A percentile compares a stretch with the other conserved stretches of the same genome.
phyloP scores from a whole-genome alignment of 2,113 vertebrate genomes.

The Hemicordylus capensis region DNA sequence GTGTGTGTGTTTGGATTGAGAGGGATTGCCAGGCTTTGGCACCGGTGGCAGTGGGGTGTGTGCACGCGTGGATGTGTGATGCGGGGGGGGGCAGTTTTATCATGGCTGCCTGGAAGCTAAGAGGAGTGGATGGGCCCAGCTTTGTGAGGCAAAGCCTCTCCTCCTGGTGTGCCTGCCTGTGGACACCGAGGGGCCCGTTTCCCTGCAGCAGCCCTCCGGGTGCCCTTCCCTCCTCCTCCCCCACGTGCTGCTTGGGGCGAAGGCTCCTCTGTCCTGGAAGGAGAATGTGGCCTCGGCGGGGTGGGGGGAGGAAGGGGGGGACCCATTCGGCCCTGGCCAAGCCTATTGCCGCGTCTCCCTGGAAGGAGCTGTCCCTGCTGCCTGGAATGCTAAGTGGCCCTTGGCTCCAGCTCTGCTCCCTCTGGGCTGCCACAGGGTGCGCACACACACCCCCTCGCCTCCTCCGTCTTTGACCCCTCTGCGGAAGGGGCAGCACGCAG shows the following conservation, averaged over 20 bases:
- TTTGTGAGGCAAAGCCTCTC: neutral
- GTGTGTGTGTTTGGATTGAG: neutral
- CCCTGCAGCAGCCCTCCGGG: too few relatives aligned
- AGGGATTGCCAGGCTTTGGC: neutral
- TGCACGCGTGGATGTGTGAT: too few relatives aligned
- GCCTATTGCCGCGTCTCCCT: neutral
- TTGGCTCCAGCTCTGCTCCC: neutral
- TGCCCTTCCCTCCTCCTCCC: too few relatives aligned
- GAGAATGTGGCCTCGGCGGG: neutral
- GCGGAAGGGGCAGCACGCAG: neutral
- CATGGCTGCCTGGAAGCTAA: neutral
- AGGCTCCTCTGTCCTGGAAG: neutral
- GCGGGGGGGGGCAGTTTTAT: neutral
- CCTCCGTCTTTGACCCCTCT: neutral
- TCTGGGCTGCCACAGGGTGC: neutral
- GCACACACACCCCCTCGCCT: neutral
- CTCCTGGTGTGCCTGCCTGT: too few relatives aligned
- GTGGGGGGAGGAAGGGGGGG: neutral
- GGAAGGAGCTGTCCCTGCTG: neutral
- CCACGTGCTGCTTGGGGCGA: neutral
- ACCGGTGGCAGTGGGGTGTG: neutral
- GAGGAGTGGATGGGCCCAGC: neutral
- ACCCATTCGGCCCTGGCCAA: neutral
- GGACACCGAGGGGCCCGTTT: neutral
- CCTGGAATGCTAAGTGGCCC: neutral